Conservation (phyloP, 2,888 invertebrate species). For the Ischnus inquisitorius region DNA sequence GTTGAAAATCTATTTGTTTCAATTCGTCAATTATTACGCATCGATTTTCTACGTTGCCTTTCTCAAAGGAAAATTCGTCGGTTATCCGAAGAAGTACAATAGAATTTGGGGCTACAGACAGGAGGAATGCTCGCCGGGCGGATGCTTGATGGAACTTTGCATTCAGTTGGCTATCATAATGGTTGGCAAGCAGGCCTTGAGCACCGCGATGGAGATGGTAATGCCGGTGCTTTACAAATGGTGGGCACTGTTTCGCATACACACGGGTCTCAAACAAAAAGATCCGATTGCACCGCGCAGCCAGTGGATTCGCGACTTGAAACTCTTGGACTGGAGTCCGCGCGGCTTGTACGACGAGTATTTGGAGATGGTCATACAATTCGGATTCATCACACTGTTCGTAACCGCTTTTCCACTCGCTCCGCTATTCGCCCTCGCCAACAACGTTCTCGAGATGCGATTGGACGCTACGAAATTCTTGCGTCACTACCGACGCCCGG, state of each 20-base stretch:
- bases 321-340: constrained; percentile 88
- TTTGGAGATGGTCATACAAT: constrained; percentile 95
- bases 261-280: constrained; percentile 81
- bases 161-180: constrained; percentile 95
- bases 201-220: constrained; percentile 92
- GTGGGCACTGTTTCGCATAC: constrained; percentile 85
- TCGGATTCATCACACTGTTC: constrained; percentile 94
- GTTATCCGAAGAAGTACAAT: constrained; percentile 92
- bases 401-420: constrained; percentile 95
- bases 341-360: constrained; percentile 93
- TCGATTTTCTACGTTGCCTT: constrained; percentile 95
- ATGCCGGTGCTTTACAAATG: constrained; percentile 88
- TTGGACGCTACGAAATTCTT: constrained; percentile 94
- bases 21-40: constrained; percentile 96
- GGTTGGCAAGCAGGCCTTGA: constrained; percentile 94
- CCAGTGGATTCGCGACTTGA: constrained; percentile 89
- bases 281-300: constrained; percentile 80
- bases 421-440: constrained; percentile 92
- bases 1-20: constrained; percentile 94
- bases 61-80: constrained; percentile 92
- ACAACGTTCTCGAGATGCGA: constrained; percentile 94
- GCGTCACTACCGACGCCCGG: constrained; percentile 90
- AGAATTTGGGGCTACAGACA: constrained; percentile 88
- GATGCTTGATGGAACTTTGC: constrained; percentile 94
- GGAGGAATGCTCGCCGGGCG: constrained; percentile 92